Base-by-base conservation (phyloP, 2,797 vertebrate species). In the Microctenopoma steveboyesi region DNA sequence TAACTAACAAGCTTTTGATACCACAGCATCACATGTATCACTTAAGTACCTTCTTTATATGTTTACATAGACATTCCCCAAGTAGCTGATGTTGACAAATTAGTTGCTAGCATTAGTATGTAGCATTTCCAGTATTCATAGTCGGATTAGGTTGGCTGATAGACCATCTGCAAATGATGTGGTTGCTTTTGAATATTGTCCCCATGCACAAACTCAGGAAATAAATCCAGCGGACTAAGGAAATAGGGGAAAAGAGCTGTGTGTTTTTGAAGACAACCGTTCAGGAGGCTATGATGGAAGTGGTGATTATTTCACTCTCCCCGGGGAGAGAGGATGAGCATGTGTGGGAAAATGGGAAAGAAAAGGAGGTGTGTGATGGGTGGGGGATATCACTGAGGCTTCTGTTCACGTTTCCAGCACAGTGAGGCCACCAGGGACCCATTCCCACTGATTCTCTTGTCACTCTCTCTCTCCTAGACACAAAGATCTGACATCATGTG, bases 321-420 rank as follows among this genome's bases (percentile, higher is more conserved):
- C 74, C 48, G 2, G 74, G 69, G 56, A 47, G 43, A 54, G 42
- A 66, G 48, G n/a, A 18, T n/a, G 28, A 22, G 60, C 25, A 42
- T 81, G 80, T 82, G 79, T 87, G 80, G 77, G 79, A 88, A 85
- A 85, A 39, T 64, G 16, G 69, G 72, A 74, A 75, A 75, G 55
- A 73, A 49, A 60, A 54, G 60, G 70, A 64, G 57, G 45, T 60
- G 39, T 48, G 68, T 69, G 66, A 81, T 68, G 76, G 62, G 59
- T 80, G 56, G 62, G 76, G 60, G 84, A 47, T 47, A 33, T 65
- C 50, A 62, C 55, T 42, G 9, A 70, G 61, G 47, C 79, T 85
- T 86, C 81, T 75, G 81, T 86, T 76, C 76, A 54, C 79, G 52
- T 85, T 85, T 72, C 72, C 64, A 83, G 69, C 58, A 59, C 65